A percentile compares a stretch with the other conserved stretches of the same genome.
phyloP scores from a whole-genome alignment of 2,113 vertebrate species.

The Phrynosoma blainvillii region DNA sequence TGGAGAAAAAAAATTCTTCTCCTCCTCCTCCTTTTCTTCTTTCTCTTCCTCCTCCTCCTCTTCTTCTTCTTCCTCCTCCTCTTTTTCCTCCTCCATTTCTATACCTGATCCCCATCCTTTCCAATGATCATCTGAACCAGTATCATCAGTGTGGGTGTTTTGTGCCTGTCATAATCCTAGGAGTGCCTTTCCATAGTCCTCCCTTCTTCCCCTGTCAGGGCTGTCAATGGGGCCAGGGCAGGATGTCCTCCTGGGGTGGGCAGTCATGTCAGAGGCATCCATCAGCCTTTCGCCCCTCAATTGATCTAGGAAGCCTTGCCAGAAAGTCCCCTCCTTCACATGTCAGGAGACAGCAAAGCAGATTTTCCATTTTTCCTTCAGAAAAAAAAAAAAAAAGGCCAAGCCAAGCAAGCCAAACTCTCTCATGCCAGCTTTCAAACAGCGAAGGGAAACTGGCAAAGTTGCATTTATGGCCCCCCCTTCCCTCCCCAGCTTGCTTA shows the following conservation, averaged over 20 bases:
- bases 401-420: not conserved
- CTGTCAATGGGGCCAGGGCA: slow-evolving; percentile 60
- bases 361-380: slow-evolving; percentile 49
- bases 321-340: slow-evolving; percentile 52
- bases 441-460: not conserved
- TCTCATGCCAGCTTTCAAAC: no score
- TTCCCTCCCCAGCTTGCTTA: slow-evolving; percentile 33
- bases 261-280: slow-evolving; percentile 44
- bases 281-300: slow-evolving; percentile 17
- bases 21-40: no score
- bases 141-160: no score
- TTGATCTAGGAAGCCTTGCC: slow-evolving; percentile 58
- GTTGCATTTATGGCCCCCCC: slow-evolving; percentile 51
- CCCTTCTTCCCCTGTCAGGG: slow-evolving; percentile 71
- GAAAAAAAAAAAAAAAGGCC: slow-evolving; percentile 47
- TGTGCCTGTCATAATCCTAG: no score
- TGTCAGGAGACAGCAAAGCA: slow-evolving; percentile 55
- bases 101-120: no score
- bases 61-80: no score
- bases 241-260: slow-evolving; percentile 46
- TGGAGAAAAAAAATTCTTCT: no score
- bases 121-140: no score
- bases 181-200: slow-evolving; percentile 67
- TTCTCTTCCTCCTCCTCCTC: no score
- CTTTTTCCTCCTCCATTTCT: no score